Evolutionary conservation across 2,797 vertebrate genomes (phyloP).

Genomic region (Apogon talboti): DNA sequence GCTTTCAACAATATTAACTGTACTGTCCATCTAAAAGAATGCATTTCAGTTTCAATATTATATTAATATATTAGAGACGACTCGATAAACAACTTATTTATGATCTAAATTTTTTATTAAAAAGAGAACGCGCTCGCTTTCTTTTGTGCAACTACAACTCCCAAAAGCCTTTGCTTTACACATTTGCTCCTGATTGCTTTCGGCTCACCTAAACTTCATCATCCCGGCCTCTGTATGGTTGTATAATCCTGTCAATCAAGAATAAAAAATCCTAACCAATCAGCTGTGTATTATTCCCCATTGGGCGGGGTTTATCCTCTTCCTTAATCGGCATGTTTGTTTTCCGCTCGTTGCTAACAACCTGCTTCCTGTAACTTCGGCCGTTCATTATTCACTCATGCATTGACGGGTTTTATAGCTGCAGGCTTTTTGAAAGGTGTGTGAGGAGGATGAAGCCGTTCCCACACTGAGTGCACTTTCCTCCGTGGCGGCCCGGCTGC

Average conservation of each 20-base stretch:
- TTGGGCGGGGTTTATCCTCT: constrained; percentile 62
- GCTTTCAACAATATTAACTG: too few species aligned
- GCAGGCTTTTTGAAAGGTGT: constrained; percentile 8
- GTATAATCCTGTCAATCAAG: constrained; percentile 50
- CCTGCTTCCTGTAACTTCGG: constrained; percentile 73
- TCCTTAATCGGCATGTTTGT: constrained; percentile 40
- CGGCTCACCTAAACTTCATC: constrained; percentile 21
- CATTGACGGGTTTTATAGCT: constrained; percentile 15
- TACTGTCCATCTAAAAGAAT: not conserved
- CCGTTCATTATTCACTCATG: constrained; percentile 44
- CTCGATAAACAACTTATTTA: not conserved
- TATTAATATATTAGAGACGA: not conserved
- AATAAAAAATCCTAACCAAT: constrained; percentile 36
- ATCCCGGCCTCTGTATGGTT: constrained; percentile 47
- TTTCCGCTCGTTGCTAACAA: constrained; percentile 76
- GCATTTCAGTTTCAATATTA: not conserved
- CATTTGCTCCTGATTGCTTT: constrained; percentile 55
- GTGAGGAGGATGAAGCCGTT: constrained; percentile 64
- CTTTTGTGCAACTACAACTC: constrained; percentile 57
- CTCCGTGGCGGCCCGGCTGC: constrained; percentile 41
- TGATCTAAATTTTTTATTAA: not conserved
- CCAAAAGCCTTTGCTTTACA: constrained; percentile 22
- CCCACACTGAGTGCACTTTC: constrained; percentile 28
- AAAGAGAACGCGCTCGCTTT: too few species aligned
- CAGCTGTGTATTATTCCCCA: not conserved